Conservation (phyloP, 2,888 invertebrate genomes). For the Encarsia formosa region DNA sequence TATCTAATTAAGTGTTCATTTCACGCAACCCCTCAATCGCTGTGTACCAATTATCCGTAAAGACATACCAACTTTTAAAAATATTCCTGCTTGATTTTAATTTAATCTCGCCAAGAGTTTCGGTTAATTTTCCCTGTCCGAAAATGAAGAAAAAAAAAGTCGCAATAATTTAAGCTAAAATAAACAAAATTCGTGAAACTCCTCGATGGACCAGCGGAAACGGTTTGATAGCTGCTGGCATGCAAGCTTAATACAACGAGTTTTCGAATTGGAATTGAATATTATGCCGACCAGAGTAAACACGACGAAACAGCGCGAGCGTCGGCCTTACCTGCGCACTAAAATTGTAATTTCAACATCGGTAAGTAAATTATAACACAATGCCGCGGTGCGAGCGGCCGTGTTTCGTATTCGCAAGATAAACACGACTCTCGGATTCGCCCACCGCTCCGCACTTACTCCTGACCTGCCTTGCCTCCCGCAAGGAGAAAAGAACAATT, state of each 20-base stretch:
- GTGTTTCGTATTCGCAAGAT: constrained; percentile 50
- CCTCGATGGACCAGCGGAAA: no score
- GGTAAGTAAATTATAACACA: constrained; percentile 52
- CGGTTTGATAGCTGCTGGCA: constrained; percentile 14
- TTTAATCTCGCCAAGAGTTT: no score
- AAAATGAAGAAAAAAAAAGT: no score
- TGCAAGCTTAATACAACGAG: constrained; percentile 43
- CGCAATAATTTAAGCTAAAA: no score
- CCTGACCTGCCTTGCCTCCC: not conserved
- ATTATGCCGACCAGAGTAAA: constrained; percentile 49
- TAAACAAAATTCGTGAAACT: no score
- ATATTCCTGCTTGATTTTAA: no score
- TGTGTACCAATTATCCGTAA: no score
- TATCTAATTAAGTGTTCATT: no score
- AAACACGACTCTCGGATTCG: constrained; percentile 38
- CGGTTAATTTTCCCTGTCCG: no score
- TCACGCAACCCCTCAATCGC: no score
- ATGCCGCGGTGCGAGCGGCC: constrained; percentile 34
- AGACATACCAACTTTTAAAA: no score
- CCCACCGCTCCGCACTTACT: not conserved
- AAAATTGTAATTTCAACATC: constrained; percentile 51
- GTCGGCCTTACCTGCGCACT: constrained; percentile 23
- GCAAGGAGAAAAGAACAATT: no score
- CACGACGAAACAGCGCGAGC: constrained; percentile 28
- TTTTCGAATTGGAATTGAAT: constrained; percentile 51